Percentiles rank a stretch among this genome's conserved stretches.
Conservation (phyloP, 2,797 vertebrate species). For the Syngnathus acus region DNA sequence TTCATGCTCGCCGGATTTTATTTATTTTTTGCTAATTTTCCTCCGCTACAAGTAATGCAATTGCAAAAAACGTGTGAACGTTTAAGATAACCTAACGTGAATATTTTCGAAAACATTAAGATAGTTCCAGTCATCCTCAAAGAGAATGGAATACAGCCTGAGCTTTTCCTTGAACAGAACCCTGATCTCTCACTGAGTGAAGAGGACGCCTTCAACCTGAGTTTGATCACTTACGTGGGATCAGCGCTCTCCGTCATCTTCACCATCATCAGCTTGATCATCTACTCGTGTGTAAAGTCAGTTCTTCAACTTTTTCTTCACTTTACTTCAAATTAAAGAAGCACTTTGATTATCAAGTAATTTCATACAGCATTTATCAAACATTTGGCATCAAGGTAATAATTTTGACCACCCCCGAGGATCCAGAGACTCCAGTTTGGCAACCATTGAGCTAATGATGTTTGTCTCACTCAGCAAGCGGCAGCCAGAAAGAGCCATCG, state of each 20-base stretch:
- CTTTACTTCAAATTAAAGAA: not conserved
- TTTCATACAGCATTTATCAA: not conserved
- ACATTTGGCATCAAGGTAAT: not conserved
- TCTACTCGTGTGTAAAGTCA: conserved; percentile 57
- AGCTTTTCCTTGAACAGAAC: conserved; percentile 37
- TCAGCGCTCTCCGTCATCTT: conserved; percentile 59
- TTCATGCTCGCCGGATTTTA: no score
- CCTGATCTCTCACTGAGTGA: conserved; percentile 28
- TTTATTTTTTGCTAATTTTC: no score
- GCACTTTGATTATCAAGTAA: not conserved
- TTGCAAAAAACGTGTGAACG: not conserved
- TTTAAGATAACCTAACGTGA: not conserved
- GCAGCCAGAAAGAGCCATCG: conserved; percentile 51
- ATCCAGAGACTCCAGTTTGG: no score
- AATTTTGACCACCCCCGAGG: no score
- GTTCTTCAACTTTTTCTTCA: conserved; percentile 13
- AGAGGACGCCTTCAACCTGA: conserved; percentile 25
- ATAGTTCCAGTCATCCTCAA: not conserved
- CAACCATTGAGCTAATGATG: no score
- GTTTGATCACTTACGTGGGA: conserved; percentile 60
- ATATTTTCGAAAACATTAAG: not conserved
- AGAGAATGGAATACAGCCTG: not conserved
- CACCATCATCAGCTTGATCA: conserved; percentile 47
- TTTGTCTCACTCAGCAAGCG: conserved; percentile 33
- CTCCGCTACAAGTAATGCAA: no score